These are phyloP conservation scores for Simalia tracyae DNA, from an alignment of 2,797 vertebrate genomes.

Conservation along the genomic window DNA sequence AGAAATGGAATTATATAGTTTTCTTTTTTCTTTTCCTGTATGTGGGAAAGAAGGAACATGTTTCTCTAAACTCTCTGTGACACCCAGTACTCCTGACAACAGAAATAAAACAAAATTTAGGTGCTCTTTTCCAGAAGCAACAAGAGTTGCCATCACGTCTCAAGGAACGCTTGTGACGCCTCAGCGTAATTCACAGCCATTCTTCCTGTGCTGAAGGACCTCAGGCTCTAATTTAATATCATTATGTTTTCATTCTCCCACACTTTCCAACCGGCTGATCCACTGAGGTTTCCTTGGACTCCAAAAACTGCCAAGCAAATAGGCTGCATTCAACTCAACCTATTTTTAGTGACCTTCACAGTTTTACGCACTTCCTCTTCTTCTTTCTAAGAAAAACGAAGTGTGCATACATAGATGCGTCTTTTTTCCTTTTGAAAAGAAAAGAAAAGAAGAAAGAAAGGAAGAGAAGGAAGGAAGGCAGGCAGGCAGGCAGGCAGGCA, in stretches of 20 bases:
- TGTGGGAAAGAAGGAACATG: not conserved
- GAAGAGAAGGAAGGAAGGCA: too few relatives aligned
- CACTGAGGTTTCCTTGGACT: conserved; percentile 67
- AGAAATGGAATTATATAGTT: not conserved
- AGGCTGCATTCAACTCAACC: conserved; percentile 60
- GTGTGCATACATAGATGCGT: not conserved
- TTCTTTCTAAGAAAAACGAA: not conserved
- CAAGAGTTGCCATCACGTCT: conserved; percentile 54
- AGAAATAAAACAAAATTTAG: conserved; percentile 52
- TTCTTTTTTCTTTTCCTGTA: not conserved
- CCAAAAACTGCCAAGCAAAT: conserved; percentile 66
- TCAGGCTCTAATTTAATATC: conserved; percentile 70
- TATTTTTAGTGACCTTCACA: not conserved
- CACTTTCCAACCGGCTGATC: conserved; percentile 70
- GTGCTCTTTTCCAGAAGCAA: conserved; percentile 55
- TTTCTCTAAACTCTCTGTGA: not conserved
- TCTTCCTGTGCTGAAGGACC: conserved; percentile 56
- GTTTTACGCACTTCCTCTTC: not conserved
- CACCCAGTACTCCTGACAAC: not conserved
- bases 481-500: too few relatives aligned
- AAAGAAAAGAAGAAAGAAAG: too few relatives aligned
- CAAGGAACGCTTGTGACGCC: conserved; percentile 54
- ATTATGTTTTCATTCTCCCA: conserved; percentile 72
- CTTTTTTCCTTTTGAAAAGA: too few relatives aligned
- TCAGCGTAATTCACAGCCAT: conserved; percentile 62